Evolutionary conservation across 2,797 vertebrate species (phyloP).

Genomic region (Rhabdomys pumilio): DNA sequence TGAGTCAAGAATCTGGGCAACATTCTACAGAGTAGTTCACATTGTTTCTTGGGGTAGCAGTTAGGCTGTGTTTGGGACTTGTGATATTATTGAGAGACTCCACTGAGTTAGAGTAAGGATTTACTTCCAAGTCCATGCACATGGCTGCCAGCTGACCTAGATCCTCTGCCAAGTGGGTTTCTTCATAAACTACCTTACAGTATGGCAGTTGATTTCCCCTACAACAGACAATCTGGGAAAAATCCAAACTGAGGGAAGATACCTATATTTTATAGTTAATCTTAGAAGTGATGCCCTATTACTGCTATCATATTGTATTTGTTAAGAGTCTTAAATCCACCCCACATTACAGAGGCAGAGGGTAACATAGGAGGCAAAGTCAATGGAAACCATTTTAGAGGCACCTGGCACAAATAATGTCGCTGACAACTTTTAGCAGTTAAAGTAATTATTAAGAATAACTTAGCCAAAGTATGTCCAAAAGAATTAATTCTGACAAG

Average conservation of each 20-base stretch:
- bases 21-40: not conserved
- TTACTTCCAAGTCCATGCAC: not conserved
- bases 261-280: not conserved
- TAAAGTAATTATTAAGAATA: slow-evolving; percentile 48
- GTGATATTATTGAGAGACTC: not conserved
- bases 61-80: not conserved
- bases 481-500: not conserved
- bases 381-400: not conserved
- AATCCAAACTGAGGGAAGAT: not conserved
- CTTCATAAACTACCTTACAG: not conserved
- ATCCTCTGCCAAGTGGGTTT: not conserved
- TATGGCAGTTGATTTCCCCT: not conserved
- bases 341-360: not conserved
- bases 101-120: not conserved
- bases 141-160: not conserved
- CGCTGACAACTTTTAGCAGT: not conserved
- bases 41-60: not conserved
- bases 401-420: not conserved
- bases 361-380: not conserved
- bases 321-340: slow-evolving; percentile 39
- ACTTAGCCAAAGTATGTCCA: slow-evolving; percentile 24
- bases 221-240: not conserved
- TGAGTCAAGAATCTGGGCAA: not conserved
- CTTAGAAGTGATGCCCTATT: not conserved
- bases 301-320: not conserved